Evolutionary conservation across 2,113 vertebrate genomes (phyloP).

Genomic region (Upupa epops): DNA sequence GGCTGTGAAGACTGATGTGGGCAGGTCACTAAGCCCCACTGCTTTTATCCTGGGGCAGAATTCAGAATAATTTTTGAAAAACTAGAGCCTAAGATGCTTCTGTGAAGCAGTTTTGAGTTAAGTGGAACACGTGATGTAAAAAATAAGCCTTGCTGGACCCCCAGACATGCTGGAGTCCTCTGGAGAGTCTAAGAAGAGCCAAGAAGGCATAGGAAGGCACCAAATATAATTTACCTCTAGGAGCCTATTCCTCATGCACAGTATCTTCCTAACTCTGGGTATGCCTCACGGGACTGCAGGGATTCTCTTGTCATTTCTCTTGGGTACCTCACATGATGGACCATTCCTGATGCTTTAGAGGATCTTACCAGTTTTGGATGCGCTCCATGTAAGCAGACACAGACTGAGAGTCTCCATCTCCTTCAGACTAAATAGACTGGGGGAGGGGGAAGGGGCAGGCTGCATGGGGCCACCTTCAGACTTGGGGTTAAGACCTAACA

Average conservation of each 20-base stretch:
- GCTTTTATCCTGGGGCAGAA: neutral
- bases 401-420: rapidly evolving
- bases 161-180: neutral
- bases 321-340: rapidly evolving
- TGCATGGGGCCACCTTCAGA: neutral
- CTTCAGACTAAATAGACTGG: neutral
- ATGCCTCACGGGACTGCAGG: neutral
- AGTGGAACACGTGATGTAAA: neutral
- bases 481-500: neutral
- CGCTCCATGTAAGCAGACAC: neutral
- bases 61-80: neutral
- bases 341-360: neutral
- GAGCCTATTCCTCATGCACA: neutral
- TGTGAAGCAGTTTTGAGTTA: neutral
- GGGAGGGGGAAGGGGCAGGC: too few relatives aligned
- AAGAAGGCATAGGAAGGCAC: neutral
- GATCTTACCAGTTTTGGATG: neutral
- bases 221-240: neutral
- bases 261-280: neutral
- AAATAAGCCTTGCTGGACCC: neutral
- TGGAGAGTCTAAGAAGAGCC: neutral
- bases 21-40: too few relatives aligned
- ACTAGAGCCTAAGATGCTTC: neutral
- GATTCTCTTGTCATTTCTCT: neutral
- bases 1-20: rapidly evolving